Evolutionary conservation across 2,888 invertebrate genomes (phyloP).

Genomic region (Rhimphoctona megacephalus): DNA sequence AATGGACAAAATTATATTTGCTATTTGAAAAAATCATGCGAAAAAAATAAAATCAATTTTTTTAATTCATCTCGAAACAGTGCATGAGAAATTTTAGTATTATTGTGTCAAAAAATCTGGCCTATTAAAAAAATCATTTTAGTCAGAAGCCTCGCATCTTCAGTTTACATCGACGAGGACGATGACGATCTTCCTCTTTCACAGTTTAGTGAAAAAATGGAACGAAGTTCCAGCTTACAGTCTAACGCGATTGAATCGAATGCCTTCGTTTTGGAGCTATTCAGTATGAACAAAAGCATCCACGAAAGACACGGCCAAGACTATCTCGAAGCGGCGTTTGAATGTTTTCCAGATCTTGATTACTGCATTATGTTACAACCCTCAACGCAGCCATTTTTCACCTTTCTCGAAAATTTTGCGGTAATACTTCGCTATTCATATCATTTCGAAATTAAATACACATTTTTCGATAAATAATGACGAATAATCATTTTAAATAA

Average conservation of each 20-base stretch:
- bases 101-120: too few relatives aligned
- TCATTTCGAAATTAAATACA: not conserved
- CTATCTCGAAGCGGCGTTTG: slow-evolving; percentile 89
- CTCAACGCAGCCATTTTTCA: slow-evolving; percentile 85
- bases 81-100: too few relatives aligned
- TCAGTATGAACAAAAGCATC: slow-evolving; percentile 86
- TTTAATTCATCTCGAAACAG: not conserved
- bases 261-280: slow-evolving; percentile 88
- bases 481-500: too few relatives aligned
- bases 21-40: too few relatives aligned
- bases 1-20: slow-evolving; percentile 3
- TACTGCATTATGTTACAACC: slow-evolving; percentile 88
- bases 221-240: not conserved
- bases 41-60: not conserved
- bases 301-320: slow-evolving; percentile 86
- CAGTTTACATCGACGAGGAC: slow-evolving; percentile 32
- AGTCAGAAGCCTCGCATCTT: slow-evolving; percentile 52
- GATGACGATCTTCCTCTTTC: slow-evolving; percentile 26
- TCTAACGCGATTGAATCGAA: slow-evolving; percentile 85
- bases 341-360: slow-evolving; percentile 88
- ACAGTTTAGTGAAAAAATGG: slow-evolving; percentile 26
- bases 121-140: not conserved
- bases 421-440: slow-evolving; percentile 79
- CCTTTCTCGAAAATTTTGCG: slow-evolving; percentile 87
- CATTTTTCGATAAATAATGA: not conserved